Percentiles rank a stretch among this genome's conserved stretches.
Conservation (phyloP, 2,888 invertebrate species). For the Eristalinus aeneus region DNA sequence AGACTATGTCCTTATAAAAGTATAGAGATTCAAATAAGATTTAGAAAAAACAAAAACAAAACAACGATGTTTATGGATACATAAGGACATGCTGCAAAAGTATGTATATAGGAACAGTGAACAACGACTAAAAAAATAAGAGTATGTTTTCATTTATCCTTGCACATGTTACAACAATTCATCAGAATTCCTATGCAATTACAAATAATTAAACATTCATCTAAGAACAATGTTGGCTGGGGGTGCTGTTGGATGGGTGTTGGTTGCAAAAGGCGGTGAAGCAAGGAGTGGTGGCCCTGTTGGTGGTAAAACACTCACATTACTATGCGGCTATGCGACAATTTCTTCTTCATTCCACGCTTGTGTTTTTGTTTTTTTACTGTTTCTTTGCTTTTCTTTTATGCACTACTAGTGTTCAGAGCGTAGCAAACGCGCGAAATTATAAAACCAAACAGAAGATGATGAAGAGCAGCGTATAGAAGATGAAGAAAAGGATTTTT, state of each 20-base stretch:
- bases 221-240: constrained; percentile 55
- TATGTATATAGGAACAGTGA: background rate
- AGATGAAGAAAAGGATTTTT: constrained; percentile 66
- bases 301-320: constrained; percentile 43
- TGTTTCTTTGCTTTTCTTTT: constrained; percentile 10
- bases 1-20: constrained; percentile 38
- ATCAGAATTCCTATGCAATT: constrained; percentile 71
- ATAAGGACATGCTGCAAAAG: background rate
- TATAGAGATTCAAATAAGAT: constrained; percentile 27
- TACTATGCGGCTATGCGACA: constrained; percentile 69
- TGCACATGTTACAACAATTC: constrained; percentile 69
- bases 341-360: constrained; percentile 31
- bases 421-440: constrained; percentile 64
- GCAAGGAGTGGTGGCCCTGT: background rate
- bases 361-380: constrained; percentile 5
- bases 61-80: constrained; percentile 5
- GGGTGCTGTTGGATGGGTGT: background rate
- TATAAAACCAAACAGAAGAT: constrained; percentile 70
- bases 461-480: constrained; percentile 65
- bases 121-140: constrained; percentile 20
- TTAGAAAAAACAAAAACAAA: constrained; percentile 10
- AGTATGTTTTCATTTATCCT: constrained; percentile 63
- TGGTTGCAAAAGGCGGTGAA: constrained; percentile 3
- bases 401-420: constrained; percentile 29
- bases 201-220: constrained; percentile 71